Evolutionary conservation across 2,888 invertebrate genomes (phyloP), one percentile per base, ranked within the genome.

Genomic region (Neria commutata): DNA sequence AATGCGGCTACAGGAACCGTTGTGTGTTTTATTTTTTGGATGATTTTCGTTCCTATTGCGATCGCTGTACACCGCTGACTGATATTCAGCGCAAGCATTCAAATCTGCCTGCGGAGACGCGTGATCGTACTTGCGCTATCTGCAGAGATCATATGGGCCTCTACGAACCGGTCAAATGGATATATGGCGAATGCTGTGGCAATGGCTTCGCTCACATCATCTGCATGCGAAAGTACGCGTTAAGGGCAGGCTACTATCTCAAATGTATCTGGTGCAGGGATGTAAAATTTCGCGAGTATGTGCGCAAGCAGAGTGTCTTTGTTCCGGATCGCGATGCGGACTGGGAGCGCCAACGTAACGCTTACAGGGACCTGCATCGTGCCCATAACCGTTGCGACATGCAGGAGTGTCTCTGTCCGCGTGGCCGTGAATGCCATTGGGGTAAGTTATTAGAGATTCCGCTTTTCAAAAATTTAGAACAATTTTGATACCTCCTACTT

Each of bases 281-380:
- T 0, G 58, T 60, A 16, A 49, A 58, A 0, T 81, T 80, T 47
- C 79, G 74, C 0, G 66, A 79, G 1, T 56, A 67, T 1, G 65
- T 79, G 1, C 74, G 75, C 0, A 52, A 58, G 10, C 72, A 71
- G 24, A 78, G 79, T 0, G 62, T 80, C 0, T 81, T 73, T 60
- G 81, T 78, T 24, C 78, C 76, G 21, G 81, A 66, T 80, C 90
- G 91, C 65, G 94, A 94, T 75, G 94, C 94, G 0, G 85, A 88
- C 0, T 94, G 94, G 94, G 94, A 94, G 74, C 65, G 42, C 1
- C 76, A 88, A n/a, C 87, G 84, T 57, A 88, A 89, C 14, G 91
- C 92, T 0, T 94, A 86, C 76, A 82, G 85, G 0, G 92, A 91
- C 48, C 85, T 92, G 49, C 84, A 89, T 55, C 79, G 87, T 0